A percentile compares a stretch with the other conserved stretches of the same genome.
Evolutionary conservation across 2,797 vertebrate genomes (phyloP).

Genomic region (Argyrosomus regius): DNA sequence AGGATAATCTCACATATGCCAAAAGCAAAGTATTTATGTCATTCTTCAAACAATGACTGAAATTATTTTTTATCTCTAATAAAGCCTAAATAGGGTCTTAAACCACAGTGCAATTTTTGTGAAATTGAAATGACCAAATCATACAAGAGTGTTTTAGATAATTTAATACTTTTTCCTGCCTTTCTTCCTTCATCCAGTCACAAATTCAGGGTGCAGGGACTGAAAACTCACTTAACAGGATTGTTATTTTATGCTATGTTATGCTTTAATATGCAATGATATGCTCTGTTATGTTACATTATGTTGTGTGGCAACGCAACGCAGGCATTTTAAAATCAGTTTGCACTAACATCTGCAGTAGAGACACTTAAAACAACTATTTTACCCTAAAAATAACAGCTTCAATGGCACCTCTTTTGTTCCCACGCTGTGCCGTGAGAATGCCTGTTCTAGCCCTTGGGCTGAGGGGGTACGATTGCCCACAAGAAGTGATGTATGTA

Average conservation of each 20-base stretch:
- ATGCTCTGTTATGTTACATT: neutral
- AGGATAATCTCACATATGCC: neutral
- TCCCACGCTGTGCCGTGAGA: too few relatives aligned
- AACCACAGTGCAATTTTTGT: too few relatives aligned
- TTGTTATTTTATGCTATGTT: neutral
- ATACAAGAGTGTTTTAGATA: neutral
- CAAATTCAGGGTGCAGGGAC: neutral
- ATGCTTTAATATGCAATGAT: neutral
- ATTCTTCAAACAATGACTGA: neutral
- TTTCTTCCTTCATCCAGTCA: neutral
- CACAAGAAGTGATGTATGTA: too few relatives aligned
- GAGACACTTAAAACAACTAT: neutral
- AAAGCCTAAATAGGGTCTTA: too few relatives aligned
- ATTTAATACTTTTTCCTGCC: neutral
- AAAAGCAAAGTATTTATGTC: neutral
- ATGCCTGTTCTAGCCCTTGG: too few relatives aligned
- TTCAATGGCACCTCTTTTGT: neutral
- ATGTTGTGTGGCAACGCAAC: neutral
- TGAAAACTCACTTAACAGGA: neutral
- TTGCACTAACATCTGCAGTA: neutral
- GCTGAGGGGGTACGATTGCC: too few relatives aligned
- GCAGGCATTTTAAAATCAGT: neutral
- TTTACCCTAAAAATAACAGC: too few relatives aligned
- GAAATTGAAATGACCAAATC: neutral
- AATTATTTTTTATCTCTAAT: neutral